A percentile compares a stretch with the other conserved stretches of the same genome.
Evolutionary conservation across 2,888 invertebrate genomes (phyloP).

Genomic region (Schrankia costaestrigalis): DNA sequence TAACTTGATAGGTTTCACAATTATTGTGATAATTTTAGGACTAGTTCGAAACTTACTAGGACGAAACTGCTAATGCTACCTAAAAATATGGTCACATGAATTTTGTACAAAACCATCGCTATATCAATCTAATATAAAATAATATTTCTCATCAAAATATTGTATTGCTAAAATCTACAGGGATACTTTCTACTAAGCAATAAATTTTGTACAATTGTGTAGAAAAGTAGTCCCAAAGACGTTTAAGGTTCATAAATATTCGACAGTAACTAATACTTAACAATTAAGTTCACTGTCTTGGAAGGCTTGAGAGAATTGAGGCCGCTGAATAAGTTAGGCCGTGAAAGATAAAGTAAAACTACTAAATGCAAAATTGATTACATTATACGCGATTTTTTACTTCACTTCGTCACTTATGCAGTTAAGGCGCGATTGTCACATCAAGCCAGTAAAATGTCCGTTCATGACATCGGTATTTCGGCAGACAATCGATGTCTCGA

Average conservation of each 20-base stretch:
- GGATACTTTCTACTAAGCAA: slow-evolving; percentile 45
- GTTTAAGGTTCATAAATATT: slow-evolving; percentile 46
- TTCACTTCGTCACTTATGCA: slow-evolving; percentile 33
- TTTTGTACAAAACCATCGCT: slow-evolving; percentile 66
- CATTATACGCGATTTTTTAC: slow-evolving; percentile 31
- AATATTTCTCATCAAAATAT: slow-evolving; percentile 42
- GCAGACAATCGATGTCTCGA: slow-evolving; percentile 74
- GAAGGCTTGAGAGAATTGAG: slow-evolving; percentile 63
- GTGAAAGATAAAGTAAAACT: slow-evolving; percentile 51
- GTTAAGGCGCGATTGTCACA: slow-evolving; percentile 50
- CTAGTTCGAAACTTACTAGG: slow-evolving; percentile 78
- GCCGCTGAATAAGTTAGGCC: slow-evolving; percentile 65
- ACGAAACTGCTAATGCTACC: slow-evolving; percentile 67
- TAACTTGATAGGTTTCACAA: slow-evolving; percentile 35
- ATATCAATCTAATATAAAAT: slow-evolving; percentile 41
- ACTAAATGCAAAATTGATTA: slow-evolving; percentile 56
- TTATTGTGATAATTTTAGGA: slow-evolving; percentile 58
- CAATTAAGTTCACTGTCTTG: slow-evolving; percentile 38
- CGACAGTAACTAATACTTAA: slow-evolving; percentile 45
- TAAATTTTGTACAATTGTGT: slow-evolving; percentile 61
- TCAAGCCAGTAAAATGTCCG: slow-evolving; percentile 31
- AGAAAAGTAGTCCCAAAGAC: slow-evolving; percentile 60
- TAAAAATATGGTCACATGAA: slow-evolving; percentile 66
- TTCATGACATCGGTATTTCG: slow-evolving; percentile 77
- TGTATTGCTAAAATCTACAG: slow-evolving; percentile 39